A percentile compares a stretch with the other conserved stretches of the same genome.
Conservation (phyloP, 1,140 invertebrate species). For the Hesperophylax magnus region DNA sequence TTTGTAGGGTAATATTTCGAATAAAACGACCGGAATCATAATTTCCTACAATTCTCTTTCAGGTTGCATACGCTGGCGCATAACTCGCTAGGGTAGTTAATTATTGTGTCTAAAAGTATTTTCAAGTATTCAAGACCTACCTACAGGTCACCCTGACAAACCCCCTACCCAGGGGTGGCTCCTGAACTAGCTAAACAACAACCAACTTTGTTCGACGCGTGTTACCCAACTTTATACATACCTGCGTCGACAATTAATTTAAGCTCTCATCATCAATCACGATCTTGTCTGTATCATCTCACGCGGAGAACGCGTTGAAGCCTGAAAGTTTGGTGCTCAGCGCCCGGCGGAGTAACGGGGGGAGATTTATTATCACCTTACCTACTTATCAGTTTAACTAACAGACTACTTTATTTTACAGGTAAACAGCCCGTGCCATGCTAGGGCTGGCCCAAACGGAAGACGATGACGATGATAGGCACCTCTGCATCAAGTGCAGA, state of each 20-base stretch:
- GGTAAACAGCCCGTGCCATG: slow-evolving; percentile 51
- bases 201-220: slow-evolving; percentile 51
- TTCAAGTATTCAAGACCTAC: slow-evolving; percentile 24
- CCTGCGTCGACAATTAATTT: slow-evolving; percentile 59
- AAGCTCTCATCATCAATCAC: slow-evolving; percentile 58
- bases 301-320: slow-evolving; percentile 53
- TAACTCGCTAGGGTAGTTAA: slow-evolving; percentile 38
- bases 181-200: slow-evolving; percentile 45
- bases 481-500: slow-evolving; percentile 90
- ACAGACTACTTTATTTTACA: slow-evolving; percentile 48
- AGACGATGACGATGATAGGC: slow-evolving; percentile 82
- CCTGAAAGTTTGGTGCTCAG: slow-evolving; percentile 52
- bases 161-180: neutral
- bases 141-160: slow-evolving; percentile 2
- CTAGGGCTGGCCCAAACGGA: slow-evolving; percentile 55
- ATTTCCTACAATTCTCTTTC: too few relatives aligned
- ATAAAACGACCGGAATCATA: neutral
- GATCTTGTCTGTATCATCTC: slow-evolving; percentile 56
- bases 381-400: slow-evolving; percentile 54
- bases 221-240: slow-evolving; percentile 49
- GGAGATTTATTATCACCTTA: slow-evolving; percentile 58
- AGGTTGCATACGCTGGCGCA: too few relatives aligned
- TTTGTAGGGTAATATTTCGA: neutral
- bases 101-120: slow-evolving; percentile 50
- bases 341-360: slow-evolving; percentile 47